Percentiles rank a stretch among this genome's conserved stretches.
Conservation (phyloP, 2,797 vertebrate species). For the Alfaro cultratus region DNA sequence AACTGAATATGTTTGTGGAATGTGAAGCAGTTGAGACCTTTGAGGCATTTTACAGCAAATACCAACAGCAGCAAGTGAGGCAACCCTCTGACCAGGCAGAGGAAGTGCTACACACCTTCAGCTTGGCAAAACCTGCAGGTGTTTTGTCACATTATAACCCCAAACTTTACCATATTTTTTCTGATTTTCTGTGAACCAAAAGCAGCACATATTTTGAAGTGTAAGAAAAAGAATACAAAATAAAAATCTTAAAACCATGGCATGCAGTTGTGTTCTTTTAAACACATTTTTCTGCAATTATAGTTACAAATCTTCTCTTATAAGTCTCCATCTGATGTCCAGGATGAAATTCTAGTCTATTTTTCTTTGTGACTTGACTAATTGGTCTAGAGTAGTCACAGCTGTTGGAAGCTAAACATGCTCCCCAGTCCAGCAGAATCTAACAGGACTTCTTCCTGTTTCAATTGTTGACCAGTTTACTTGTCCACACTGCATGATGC, state of each 20-base stretch:
- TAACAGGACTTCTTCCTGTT: neutral
- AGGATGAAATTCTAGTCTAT: neutral
- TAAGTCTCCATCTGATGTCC: neutral
- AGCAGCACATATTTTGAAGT: neutral
- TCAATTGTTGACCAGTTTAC: neutral
- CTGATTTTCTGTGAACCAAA: neutral
- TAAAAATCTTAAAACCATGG: neutral
- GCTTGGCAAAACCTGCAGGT: constrained; percentile 23
- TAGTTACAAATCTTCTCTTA: neutral
- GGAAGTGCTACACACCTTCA: constrained; percentile 16
- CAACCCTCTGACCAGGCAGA: constrained; percentile 35
- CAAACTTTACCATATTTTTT: too few species aligned
- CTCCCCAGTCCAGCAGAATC: neutral
- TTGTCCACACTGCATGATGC: neutral
- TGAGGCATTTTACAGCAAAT: constrained; percentile 25
- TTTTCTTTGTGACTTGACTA: neutral
- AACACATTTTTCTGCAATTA: neutral
- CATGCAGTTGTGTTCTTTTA: neutral
- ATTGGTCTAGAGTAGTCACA: neutral
- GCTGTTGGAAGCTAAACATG: neutral
- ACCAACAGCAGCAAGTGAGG: constrained; percentile 48
- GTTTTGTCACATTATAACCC: neutral
- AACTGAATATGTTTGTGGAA: constrained; percentile 42
- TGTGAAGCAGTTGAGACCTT: too few species aligned
- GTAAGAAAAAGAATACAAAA: neutral